Evolutionary conservation across 1,140 invertebrate genomes (phyloP).

Genomic region (Wasmannia auropunctata): DNA sequence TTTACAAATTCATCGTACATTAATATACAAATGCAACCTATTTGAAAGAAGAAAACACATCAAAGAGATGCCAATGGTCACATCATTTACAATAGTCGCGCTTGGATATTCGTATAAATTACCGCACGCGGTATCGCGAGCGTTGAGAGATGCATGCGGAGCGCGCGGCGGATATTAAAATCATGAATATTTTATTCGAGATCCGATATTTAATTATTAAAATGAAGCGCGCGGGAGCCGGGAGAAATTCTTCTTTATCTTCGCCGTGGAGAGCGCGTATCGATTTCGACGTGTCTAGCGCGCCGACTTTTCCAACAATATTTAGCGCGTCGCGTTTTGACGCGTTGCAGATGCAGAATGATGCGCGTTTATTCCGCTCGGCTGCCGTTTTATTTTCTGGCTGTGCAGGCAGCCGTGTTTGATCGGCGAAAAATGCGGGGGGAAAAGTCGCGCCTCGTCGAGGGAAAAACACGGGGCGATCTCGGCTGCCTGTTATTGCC

Average conservation of each 20-base stretch:
- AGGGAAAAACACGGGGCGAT: constrained; percentile 28
- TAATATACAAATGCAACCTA: not conserved
- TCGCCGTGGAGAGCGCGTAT: not conserved
- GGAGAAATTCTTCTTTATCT: not conserved
- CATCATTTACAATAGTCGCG: not conserved
- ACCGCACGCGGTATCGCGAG: not conserved
- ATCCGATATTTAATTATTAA: constrained; percentile 46
- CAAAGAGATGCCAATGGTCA: not conserved
- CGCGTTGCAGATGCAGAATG: constrained; percentile 39
- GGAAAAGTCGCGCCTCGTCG: constrained; percentile 40
- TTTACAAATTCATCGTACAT: not conserved
- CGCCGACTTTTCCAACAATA: constrained; percentile 33
- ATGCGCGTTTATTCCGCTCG: constrained; percentile 55
- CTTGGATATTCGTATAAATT: constrained; percentile 25
- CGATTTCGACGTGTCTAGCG: not conserved
- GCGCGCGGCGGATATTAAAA: constrained; percentile 19
- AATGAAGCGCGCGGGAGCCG: not conserved
- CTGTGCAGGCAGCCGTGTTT: constrained; percentile 39
- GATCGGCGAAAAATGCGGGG: constrained; percentile 51
- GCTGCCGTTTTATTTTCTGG: constrained; percentile 38
- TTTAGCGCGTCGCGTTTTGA: constrained; percentile 45
- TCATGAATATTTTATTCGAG: constrained; percentile 12
- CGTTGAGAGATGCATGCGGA: not conserved
- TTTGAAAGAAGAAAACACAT: not conserved
- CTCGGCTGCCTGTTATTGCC: constrained; percentile 40